A percentile compares a stretch with the other conserved stretches of the same genome.
phyloP scores from a whole-genome alignment of 2,888 invertebrate genomes.

The Aelia acuminata region DNA sequence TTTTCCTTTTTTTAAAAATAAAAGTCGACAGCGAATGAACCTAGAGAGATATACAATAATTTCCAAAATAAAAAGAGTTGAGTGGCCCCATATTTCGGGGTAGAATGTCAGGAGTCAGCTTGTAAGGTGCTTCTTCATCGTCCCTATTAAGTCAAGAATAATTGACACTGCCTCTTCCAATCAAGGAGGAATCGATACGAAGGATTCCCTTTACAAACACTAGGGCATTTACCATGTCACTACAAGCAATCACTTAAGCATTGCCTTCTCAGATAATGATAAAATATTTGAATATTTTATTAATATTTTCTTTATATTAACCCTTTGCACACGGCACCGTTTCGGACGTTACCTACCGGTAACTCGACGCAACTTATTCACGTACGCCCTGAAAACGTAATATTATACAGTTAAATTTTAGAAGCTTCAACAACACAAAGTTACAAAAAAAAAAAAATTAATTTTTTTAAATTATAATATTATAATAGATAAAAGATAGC shows the following conservation, averaged over 20 bases:
- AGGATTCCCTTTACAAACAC: background rate
- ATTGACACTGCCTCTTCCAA: slow-evolving; percentile 20
- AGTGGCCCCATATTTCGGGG: background rate
- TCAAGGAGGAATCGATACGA: background rate
- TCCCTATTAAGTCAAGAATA: slow-evolving; percentile 9
- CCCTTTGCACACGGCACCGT: too few relatives aligned
- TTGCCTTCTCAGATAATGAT: background rate
- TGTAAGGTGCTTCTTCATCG: slow-evolving; percentile 17
- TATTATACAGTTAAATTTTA: too few relatives aligned
- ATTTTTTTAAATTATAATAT: too few relatives aligned
- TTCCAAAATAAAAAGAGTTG: background rate
- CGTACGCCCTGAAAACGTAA: too few relatives aligned
- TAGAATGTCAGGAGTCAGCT: background rate
- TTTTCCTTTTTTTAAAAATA: background rate
- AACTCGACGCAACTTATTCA: too few relatives aligned
- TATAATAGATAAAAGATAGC: too few relatives aligned
- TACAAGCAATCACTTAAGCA: background rate
- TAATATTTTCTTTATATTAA: too few relatives aligned
- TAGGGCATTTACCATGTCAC: background rate
- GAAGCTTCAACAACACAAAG: too few relatives aligned
- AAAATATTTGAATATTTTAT: background rate
- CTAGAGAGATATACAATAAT: background rate
- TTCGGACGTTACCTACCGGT: too few relatives aligned
- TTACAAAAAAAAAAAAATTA: too few relatives aligned
- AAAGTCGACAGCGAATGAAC: background rate